Evolutionary conservation across 2,797 vertebrate species (phyloP).

Genomic region (Micropoecilia bifurca): DNA sequence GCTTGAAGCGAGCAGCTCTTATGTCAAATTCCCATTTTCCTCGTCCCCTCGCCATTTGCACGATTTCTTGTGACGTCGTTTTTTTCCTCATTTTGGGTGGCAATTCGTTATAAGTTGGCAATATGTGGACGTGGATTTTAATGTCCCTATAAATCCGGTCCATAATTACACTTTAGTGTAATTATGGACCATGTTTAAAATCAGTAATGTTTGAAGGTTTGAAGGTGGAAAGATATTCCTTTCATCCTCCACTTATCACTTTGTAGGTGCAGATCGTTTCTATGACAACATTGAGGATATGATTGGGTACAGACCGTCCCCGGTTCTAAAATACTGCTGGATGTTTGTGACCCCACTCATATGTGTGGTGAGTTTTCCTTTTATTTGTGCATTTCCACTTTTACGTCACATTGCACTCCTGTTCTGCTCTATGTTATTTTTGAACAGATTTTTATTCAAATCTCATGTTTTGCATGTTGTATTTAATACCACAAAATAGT

Average conservation of each 20-base stretch:
- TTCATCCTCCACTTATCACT: constrained; percentile 40
- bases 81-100: constrained; percentile 7
- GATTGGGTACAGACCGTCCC: constrained; percentile 77
- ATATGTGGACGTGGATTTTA: background rate
- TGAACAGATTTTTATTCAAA: background rate
- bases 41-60: constrained; percentile 1
- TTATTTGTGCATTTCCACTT: background rate
- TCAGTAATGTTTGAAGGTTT: background rate
- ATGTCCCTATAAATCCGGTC: background rate
- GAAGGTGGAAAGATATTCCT: constrained; percentile 3
- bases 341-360: constrained; percentile 81
- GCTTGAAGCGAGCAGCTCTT: constrained; percentile 22
- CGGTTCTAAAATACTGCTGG: constrained; percentile 85
- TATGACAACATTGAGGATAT: constrained; percentile 85
- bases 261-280: constrained; percentile 84
- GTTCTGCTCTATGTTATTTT: background rate
- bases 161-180: background rate
- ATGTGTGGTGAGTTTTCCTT: constrained; percentile 71
- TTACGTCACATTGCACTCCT: constrained; percentile 1
- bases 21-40: constrained; percentile 5
- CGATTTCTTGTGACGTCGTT: background rate
- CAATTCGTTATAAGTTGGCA: constrained; percentile 1
- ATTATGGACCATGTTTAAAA: background rate
- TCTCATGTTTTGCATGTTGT: background rate
- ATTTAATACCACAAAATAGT: background rate